Percentiles rank a stretch among this genome's conserved stretches.
Evolutionary conservation across 2,888 invertebrate species (phyloP).

Genomic region (Aporophyla nigra): DNA sequence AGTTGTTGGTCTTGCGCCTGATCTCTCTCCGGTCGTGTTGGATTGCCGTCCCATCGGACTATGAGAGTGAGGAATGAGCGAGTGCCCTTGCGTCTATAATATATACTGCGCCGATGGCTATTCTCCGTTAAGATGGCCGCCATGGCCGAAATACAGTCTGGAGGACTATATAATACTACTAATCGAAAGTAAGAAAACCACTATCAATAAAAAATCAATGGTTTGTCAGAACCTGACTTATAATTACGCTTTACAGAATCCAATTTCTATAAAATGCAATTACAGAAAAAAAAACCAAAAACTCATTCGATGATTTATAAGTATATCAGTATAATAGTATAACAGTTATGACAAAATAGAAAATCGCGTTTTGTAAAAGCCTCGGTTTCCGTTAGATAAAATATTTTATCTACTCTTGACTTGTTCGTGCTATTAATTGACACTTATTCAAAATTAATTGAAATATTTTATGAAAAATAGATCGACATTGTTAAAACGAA

Average conservation of each 20-base stretch:
- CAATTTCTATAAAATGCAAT: background rate
- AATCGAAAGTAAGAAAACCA: background rate
- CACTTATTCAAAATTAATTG: background rate
- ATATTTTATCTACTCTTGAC: background rate
- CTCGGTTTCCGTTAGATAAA: background rate
- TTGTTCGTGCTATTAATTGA: constrained; percentile 3
- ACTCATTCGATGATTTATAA: background rate
- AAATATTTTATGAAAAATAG: background rate
- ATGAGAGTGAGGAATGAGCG: no score
- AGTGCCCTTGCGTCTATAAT: no score
- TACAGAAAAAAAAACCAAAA: background rate
- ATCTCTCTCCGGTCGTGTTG: no score
- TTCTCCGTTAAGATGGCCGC: no score
- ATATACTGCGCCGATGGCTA: no score
- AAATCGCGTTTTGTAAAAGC: background rate
- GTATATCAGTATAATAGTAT: no score
- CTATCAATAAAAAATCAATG: background rate
- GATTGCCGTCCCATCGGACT: no score
- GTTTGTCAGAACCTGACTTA: background rate
- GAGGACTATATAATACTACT: no score
- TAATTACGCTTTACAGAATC: no score
- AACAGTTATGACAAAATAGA: background rate
- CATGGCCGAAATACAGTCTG: no score
- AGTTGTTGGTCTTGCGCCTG: no score
- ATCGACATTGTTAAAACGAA: background rate